phyloP scores from a whole-genome alignment of 2,797 vertebrate genomes.

The Rhynchonycteris naso region DNA sequence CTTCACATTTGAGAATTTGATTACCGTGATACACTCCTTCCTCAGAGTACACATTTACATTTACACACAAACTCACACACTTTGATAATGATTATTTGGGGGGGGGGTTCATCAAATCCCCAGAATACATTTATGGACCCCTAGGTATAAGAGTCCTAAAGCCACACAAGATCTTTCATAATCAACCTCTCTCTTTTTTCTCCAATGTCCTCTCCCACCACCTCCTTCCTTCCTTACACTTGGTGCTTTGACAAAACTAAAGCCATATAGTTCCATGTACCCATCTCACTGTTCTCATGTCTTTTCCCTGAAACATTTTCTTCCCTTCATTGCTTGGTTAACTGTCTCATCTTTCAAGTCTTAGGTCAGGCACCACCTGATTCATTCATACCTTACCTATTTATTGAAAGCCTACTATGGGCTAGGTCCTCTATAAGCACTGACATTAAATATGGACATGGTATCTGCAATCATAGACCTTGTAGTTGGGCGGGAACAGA shows the following conservation, averaged over 20 bases:
- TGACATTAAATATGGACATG: not conserved
- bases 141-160: not conserved
- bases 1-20: not conserved
- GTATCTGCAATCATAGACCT: not conserved
- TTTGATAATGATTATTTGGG: not conserved
- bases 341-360: not conserved
- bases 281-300: not conserved
- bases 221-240: not conserved
- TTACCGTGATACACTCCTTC: not conserved
- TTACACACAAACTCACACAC: not conserved
- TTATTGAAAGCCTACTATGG: not conserved
- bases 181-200: not conserved
- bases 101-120: not conserved
- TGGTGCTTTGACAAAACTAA: not conserved
- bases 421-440: not conserved
- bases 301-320: constrained; percentile 17
- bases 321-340: not conserved
- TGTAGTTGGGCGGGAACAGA: not conserved
- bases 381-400: not conserved
- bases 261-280: not conserved
- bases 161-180: not conserved
- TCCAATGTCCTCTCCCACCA: not conserved
- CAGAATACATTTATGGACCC: not conserved
- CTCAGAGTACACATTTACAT: not conserved
- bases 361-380: not conserved